phyloP scores from a whole-genome alignment of 2,113 vertebrate genomes.

The Menidia beryllina region DNA sequence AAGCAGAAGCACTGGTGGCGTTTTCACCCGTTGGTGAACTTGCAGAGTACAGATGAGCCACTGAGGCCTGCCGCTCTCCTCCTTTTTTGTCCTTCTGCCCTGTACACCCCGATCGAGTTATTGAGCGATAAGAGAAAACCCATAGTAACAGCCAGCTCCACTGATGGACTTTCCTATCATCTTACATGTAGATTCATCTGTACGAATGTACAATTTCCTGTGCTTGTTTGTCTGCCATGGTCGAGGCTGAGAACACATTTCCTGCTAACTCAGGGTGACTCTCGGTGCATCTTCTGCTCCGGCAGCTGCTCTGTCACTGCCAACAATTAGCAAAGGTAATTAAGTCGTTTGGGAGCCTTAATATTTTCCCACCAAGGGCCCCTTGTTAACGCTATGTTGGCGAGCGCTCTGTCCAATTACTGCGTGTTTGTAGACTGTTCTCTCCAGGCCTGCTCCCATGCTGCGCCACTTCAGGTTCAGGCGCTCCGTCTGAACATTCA shows the following conservation, averaged over 20 bases:
- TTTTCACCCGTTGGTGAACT: background rate
- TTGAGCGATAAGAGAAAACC: conserved; percentile 50
- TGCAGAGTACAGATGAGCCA: background rate
- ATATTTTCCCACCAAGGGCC: conserved; percentile 40
- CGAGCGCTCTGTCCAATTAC: conserved; percentile 57
- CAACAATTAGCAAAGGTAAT: conserved; percentile 61
- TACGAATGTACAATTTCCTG: conserved; percentile 36
- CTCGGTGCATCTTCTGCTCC: conserved; percentile 4
- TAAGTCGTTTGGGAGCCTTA: conserved; percentile 52
- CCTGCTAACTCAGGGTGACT: conserved; percentile 5
- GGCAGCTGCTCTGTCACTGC: conserved; percentile 35
- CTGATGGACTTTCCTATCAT: conserved; percentile 13
- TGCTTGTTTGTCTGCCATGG: conserved; percentile 48
- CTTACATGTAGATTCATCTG: conserved; percentile 55
- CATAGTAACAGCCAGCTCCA: conserved; percentile 18
- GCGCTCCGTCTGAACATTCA: background rate
- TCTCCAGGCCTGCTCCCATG: conserved; percentile 19
- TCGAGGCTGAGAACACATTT: conserved; percentile 4
- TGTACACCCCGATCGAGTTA: conserved; percentile 51
- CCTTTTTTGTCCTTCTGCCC: background rate
- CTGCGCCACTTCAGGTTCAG: conserved; percentile 1
- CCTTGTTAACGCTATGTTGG: conserved; percentile 45
- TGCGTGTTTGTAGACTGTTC: conserved; percentile 27
- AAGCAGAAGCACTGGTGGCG: background rate
- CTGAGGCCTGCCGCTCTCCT: background rate